Conservation (phyloP, 2,888 invertebrate species). For the Platynereis dumerilii region DNA sequence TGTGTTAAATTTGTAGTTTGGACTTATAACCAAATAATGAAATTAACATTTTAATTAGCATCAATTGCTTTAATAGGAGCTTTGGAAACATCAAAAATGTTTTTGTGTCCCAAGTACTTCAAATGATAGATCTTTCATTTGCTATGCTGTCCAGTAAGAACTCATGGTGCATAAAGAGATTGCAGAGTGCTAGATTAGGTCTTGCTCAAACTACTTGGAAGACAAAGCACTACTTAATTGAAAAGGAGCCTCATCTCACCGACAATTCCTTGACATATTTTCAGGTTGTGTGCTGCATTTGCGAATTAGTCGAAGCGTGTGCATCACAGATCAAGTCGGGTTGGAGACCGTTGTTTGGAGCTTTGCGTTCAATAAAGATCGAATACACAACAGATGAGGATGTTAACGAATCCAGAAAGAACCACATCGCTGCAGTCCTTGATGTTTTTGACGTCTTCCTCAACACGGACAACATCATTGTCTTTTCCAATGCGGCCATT, state of each 20-base stretch:
- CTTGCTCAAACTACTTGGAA: too few relatives aligned
- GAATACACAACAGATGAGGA: conserved; percentile 60
- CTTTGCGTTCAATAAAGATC: conserved; percentile 79
- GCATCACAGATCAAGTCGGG: conserved; percentile 92
- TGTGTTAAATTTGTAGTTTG: too few relatives aligned
- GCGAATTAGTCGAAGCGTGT: conserved; percentile 94
- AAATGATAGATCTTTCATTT: too few relatives aligned
- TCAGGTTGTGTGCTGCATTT: conserved; percentile 91
- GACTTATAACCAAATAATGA: neutral
- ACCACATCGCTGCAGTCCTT: conserved; percentile 64
- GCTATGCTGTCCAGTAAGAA: too few relatives aligned
- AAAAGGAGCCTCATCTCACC: too few relatives aligned
- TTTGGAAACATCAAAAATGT: too few relatives aligned
- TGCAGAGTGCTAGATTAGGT: too few relatives aligned
- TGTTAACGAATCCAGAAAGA: conserved; percentile 58
- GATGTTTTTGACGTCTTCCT: conserved; percentile 91
- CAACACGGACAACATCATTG: conserved; percentile 88
- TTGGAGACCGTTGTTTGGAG: conserved; percentile 94
- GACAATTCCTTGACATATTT: too few relatives aligned
- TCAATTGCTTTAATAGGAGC: too few relatives aligned
- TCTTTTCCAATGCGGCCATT: conserved; percentile 91
- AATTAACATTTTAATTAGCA: neutral
- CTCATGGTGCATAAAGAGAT: too few relatives aligned
- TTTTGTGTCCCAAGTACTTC: too few relatives aligned
- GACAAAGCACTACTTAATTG: too few relatives aligned